Base-by-base conservation (phyloP, 2,888 invertebrate genomes). In the Malthinus flaveolus region DNA sequence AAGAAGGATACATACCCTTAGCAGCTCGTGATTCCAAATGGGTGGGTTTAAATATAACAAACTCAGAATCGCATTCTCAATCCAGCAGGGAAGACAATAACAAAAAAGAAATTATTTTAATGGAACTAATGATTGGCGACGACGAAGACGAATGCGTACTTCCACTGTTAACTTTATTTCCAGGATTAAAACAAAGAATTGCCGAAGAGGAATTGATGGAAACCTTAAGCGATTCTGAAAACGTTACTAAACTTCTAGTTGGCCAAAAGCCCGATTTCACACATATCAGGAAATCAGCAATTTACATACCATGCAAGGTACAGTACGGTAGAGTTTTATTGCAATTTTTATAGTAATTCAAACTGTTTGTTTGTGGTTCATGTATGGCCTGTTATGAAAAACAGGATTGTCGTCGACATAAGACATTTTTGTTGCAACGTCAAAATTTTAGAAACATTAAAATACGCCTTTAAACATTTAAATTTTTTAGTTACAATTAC, bases 1-100 rank as follows among this genome's bases (percentile, higher is more conserved):
- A 65, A 7, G 67, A 70, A 15, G 59, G 62, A n/a, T 67, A 66
- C 44, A 64, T 70, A 48, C 78, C 81, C 2, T 68, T 82, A 51
- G 68, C 80, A 61, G 81, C 81, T 8, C 80, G 80, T 70, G 82
- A 82, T 68, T 83, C 83, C 0, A 80, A 80, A 74, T 82, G 82
- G 82, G 67, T 65, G 8, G 69, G 66, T 75, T 76, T 67, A 77
- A 80, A 65, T 74, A 79, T 64, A 60, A 79, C 64, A 76, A 79
- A 68, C 59, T 59, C 64, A 11, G 64, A 68, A 53, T 65, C 66
- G 11, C 37, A 46, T 11, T 34, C 42, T 11, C 23, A 23, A 23
- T 48, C 35, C 7, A 10, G 15, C 1, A 61, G 47, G 11, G 59
- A 63, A 13, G 44, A 61, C n/a, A 51, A 56, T 10, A 49, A 47